A percentile compares a stretch with the other conserved stretches of the same genome.
phyloP scores from a whole-genome alignment of 2,888 invertebrate species.

The Drosophila suboccidentalis region DNA sequence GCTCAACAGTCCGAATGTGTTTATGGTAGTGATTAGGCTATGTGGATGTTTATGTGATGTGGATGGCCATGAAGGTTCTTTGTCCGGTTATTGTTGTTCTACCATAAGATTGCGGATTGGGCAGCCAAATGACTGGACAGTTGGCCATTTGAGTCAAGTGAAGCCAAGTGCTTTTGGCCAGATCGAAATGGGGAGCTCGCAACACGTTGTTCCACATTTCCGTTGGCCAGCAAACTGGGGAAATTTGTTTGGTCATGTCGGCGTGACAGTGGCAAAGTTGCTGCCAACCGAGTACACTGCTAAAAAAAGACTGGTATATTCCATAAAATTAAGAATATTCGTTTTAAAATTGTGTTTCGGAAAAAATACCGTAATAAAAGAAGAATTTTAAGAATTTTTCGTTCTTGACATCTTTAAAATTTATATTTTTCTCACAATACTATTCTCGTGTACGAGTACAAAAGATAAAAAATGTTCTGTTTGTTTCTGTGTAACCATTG shows the following conservation, averaged over 20 bases:
- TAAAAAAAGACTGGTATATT: background rate
- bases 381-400: background rate
- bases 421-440: background rate
- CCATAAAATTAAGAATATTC: background rate
- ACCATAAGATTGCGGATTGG: background rate
- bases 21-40: background rate
- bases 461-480: background rate
- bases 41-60: background rate
- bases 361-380: too few relatives aligned
- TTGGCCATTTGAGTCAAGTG: constrained; percentile 26
- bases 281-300: constrained; percentile 9
- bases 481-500: background rate
- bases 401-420: background rate
- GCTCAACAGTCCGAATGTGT: background rate
- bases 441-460: background rate
- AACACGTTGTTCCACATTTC: constrained; percentile 20
- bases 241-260: constrained; percentile 43
- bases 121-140: constrained; percentile 33
- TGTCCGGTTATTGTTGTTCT: constrained; percentile 12
- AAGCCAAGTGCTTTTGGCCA: constrained; percentile 22
- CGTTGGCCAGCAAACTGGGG: constrained; percentile 5
- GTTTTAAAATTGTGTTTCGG: too few relatives aligned
- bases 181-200: constrained; percentile 7
- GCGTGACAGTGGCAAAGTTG: constrained; percentile 52
- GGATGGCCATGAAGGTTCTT: constrained; percentile 12